phyloP scores from a whole-genome alignment of 2,888 invertebrate species.

The Amblyteles armatorius region DNA sequence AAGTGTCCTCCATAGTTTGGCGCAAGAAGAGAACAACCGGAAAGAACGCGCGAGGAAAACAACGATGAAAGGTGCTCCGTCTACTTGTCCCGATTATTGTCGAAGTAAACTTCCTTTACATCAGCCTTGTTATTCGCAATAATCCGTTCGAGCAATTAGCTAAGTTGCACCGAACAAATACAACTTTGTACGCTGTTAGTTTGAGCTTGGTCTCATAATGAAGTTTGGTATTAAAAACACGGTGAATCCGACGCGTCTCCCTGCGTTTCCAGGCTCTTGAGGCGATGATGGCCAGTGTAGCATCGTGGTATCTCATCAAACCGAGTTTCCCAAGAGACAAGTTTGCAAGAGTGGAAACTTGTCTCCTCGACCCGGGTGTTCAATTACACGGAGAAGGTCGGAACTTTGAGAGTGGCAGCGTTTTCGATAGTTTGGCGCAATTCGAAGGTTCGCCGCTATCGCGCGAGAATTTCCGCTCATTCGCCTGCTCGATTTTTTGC shows the following conservation, averaged over 20 bases:
- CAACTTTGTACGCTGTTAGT: too few species aligned
- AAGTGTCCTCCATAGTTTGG: not conserved
- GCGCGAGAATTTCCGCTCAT: slow-evolving; percentile 79
- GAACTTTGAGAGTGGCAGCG: not conserved
- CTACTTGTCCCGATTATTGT: not conserved
- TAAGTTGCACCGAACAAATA: too few species aligned
- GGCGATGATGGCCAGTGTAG: not conserved
- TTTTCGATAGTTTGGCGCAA: not conserved
- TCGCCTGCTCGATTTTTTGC: slow-evolving; percentile 78
- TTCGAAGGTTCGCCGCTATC: slow-evolving; percentile 73
- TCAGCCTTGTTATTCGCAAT: too few species aligned
- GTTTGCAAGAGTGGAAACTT: too few species aligned
- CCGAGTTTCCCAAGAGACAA: too few species aligned
- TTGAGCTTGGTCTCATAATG: too few species aligned
- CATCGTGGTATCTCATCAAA: too few species aligned
- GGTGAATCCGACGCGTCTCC: too few species aligned
- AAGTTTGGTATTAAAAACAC: too few species aligned
- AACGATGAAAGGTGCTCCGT: not conserved
- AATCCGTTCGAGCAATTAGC: too few species aligned
- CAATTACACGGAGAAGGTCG: not conserved
- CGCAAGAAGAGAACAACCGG: not conserved
- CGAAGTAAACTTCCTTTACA: not conserved
- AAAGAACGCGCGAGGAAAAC: not conserved
- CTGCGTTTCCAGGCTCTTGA: too few species aligned
- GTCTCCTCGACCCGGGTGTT: not conserved